Percentiles rank a stretch among this genome's conserved stretches.
These are phyloP conservation scores for Australoheros facetus DNA, from an alignment of 2,797 vertebrate genomes.

Conservation along the genomic window DNA sequence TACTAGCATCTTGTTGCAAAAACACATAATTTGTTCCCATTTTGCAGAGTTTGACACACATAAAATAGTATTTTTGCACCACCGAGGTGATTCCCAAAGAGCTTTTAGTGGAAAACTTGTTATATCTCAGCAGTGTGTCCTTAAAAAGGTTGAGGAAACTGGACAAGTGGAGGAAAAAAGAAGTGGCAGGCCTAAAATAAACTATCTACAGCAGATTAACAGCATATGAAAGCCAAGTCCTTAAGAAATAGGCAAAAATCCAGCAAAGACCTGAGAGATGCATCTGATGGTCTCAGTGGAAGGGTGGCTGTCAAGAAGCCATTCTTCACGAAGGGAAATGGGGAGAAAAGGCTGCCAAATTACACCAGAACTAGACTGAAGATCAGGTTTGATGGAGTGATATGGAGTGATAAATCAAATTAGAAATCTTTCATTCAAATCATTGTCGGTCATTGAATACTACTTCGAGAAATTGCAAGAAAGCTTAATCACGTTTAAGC, in stretches of 20 bases:
- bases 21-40: neutral
- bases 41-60: neutral
- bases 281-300: neutral
- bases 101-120: neutral
- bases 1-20: neutral
- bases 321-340: neutral
- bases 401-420: no score
- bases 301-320: neutral
- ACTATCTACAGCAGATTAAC: no score
- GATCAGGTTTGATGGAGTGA: neutral
- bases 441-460: no score
- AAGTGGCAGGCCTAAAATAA: neutral
- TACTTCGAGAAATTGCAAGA: no score
- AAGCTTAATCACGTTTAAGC: no score
- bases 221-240: neutral
- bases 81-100: fast-evolving
- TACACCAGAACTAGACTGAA: neutral
- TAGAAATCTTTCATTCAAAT: no score
- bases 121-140: neutral
- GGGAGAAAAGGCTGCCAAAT: neutral
- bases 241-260: neutral
- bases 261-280: neutral
- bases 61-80: neutral
- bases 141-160: neutral
- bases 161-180: neutral